A percentile compares a stretch with the other conserved stretches of the same genome.
Conservation (phyloP, 2,797 vertebrate species). For the Crax fasciolata region DNA sequence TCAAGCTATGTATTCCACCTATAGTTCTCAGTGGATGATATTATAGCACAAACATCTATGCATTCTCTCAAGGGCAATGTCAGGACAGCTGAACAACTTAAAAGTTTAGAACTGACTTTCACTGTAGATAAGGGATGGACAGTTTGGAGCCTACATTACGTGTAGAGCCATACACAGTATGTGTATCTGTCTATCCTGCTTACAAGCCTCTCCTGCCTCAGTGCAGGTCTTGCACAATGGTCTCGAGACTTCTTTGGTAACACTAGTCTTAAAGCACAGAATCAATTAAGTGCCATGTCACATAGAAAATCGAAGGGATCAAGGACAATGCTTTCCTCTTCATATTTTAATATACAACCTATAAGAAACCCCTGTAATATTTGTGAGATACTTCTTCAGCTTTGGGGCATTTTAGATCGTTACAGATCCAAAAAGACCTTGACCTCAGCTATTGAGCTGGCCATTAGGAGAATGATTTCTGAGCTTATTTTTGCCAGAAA, state of each 20-base stretch:
- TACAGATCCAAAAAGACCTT: neutral
- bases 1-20: neutral
- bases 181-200: too few species aligned
- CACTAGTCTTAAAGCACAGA: neutral
- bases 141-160: neutral
- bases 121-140: neutral
- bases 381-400: neutral
- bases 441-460: neutral
- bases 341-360: neutral
- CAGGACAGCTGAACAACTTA: neutral
- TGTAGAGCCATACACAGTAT: neutral
- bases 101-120: neutral
- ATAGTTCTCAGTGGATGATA: neutral
- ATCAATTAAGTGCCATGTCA: neutral
- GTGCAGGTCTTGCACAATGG: accelerated
- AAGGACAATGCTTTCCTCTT: neutral
- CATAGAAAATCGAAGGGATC: neutral
- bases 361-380: neutral
- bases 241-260: accelerated
- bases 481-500: neutral
- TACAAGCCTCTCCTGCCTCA: neutral
- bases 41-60: neutral
- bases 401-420: neutral
- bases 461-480: neutral
- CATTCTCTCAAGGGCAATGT: neutral